These are phyloP conservation scores for Psittacula echo DNA, from an alignment of 2,797 vertebrate genomes.

Conservation along the genomic window DNA sequence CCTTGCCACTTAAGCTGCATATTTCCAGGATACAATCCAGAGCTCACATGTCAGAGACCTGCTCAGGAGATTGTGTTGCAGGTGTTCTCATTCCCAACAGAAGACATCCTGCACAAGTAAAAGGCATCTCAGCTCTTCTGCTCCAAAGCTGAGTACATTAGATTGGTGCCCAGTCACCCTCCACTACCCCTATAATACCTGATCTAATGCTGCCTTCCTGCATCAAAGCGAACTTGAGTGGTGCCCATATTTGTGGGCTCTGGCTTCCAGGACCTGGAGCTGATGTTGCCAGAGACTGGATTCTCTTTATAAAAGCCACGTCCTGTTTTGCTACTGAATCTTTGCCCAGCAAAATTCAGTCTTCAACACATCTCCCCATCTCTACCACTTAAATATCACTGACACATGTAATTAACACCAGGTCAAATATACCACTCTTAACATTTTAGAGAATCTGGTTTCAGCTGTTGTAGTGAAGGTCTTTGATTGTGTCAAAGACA, in stretches of 20 bases:
- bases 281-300: background rate
- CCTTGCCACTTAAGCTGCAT: background rate
- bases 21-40: background rate
- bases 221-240: background rate
- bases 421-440: constrained; percentile 38
- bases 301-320: background rate
- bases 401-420: constrained; percentile 54
- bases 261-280: background rate
- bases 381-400: constrained; percentile 42
- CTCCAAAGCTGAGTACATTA: background rate
- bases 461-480: constrained; percentile 29
- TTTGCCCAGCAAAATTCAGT: background rate
- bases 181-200: background rate
- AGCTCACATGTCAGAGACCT: background rate
- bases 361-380: constrained; percentile 1
- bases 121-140: background rate
- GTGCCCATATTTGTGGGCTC: background rate
- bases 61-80: background rate
- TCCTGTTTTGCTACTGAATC: constrained; percentile 33
- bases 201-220: background rate
- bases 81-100: background rate
- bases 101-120: background rate
- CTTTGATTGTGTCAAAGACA: background rate
- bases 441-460: constrained; percentile 48
- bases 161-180: background rate